Base-by-base conservation (phyloP, 2,888 invertebrate species). In the Ditula angustiorana region DNA sequence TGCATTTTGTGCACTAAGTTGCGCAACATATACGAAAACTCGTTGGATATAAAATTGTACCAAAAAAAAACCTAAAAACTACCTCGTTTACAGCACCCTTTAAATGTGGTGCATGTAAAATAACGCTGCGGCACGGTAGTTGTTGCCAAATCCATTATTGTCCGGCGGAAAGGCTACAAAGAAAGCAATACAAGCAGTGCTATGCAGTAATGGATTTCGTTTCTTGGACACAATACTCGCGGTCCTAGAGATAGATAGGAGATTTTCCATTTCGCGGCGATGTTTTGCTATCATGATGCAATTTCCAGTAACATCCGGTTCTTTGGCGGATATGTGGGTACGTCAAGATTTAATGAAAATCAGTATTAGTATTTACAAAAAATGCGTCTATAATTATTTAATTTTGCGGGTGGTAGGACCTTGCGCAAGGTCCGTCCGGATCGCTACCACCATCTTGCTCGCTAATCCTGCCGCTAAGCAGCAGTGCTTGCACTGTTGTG, bases 261-360 rank as follows among this genome's bases (percentile, higher is more conserved):
- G 73, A 79, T 83, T 81, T 82, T 79, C 73, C 73, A 81, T 80
- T 83, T 81, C 72, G 55, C 77, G 75, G 79, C 76, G 75, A 79
- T 75, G 73, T 75, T 77, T 69, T 72, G 26, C 75, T 77, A 78
- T 78, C 78, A 77, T 78, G 77, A 49, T 62, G 41, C 49, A 16
- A 62, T 49, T 62, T 47, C 24, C 56, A 21, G 26, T 10, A 57
- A 57, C 41, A 24, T 24, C 8, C 16, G 23, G 16, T 19, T 41
- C 37, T 37, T 16, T 16, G 5, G 37, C n/a, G n/a, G n/a, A n/a
- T 13, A 16, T 1, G 13, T 7, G 16, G 5, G 5, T 16, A 7
- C 13, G 16, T 33, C n/a, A n/a, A n/a, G 11, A n/a, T 11, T 33
- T 11, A 37, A 16, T 37, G n/a, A n/a, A n/a, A 37, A 5, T 37